Evolutionary conservation across 2,113 vertebrate genomes (phyloP).

Genomic region (Cinclus cinclus): DNA sequence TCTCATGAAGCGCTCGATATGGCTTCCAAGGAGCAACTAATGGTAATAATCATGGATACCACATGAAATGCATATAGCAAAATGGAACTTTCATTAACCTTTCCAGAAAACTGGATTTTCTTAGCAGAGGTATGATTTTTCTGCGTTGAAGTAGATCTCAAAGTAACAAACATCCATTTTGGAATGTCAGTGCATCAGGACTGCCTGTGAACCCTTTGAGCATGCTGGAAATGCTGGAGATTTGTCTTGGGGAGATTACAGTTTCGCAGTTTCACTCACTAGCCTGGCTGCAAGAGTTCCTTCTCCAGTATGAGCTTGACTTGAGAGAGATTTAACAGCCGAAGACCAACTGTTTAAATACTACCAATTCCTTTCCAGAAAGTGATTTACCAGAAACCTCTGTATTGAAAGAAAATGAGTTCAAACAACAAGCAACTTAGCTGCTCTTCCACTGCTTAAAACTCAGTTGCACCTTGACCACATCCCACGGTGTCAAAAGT

Average conservation of each 20-base stretch:
- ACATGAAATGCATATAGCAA: not conserved
- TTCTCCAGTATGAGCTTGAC: not conserved
- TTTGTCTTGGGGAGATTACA: not conserved
- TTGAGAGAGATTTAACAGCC: not conserved
- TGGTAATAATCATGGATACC: not conserved
- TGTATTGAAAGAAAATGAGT: not conserved
- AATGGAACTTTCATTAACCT: not conserved
- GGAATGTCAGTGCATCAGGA: not conserved
- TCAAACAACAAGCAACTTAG: not conserved
- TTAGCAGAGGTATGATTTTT: not conserved
- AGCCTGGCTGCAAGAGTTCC: not conserved
- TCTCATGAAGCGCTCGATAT: not conserved
- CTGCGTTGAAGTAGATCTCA: not conserved
- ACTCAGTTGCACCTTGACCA: not conserved
- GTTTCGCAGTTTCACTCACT: not conserved
- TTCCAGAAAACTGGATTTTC: not conserved
- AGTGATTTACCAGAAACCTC: not conserved
- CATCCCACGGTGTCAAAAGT: not conserved
- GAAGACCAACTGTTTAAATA: not conserved
- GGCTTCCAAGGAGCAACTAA: not conserved
- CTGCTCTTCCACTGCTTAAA: not conserved
- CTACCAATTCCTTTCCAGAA: not conserved
- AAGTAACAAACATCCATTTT: not conserved
- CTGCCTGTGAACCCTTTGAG: not conserved
- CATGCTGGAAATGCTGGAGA: not conserved